Evolutionary conservation across 2,888 invertebrate species (phyloP).

Genomic region (Euclidia mi): DNA sequence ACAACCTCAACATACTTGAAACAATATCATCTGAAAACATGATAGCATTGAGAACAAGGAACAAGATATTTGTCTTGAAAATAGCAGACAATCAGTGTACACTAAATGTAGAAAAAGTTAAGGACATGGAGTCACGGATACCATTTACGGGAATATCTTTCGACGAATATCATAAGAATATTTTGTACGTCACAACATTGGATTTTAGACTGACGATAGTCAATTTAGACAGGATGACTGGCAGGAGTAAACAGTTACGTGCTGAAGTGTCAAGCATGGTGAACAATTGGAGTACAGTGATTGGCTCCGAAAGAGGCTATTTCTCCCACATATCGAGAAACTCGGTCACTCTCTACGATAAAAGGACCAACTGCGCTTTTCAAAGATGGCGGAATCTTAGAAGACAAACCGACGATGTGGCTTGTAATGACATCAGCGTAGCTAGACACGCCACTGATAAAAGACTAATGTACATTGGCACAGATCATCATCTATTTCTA

Average conservation of each 20-base stretch:
- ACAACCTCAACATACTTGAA: constrained; percentile 75
- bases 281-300: constrained; percentile 81
- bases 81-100: constrained; percentile 55
- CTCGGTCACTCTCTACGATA: constrained; percentile 79
- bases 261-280: constrained; percentile 59
- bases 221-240: constrained; percentile 78
- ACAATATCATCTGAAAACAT: constrained; percentile 73
- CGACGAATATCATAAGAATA: constrained; percentile 78
- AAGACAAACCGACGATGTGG: constrained; percentile 67
- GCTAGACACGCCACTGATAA: constrained; percentile 70
- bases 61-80: constrained; percentile 76
- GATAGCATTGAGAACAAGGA: constrained; percentile 76
- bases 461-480: constrained; percentile 73
- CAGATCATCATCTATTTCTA: constrained; percentile 78
- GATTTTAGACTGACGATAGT: constrained; percentile 76
- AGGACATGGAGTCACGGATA: constrained; percentile 71
- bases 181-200: constrained; percentile 76
- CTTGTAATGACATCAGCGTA: constrained; percentile 74
- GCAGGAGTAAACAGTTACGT: constrained; percentile 69
- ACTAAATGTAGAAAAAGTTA: constrained; percentile 68
- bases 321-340: constrained; percentile 73
- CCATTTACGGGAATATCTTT: constrained; percentile 81
- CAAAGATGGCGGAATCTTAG: constrained; percentile 67
- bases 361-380: constrained; percentile 69
- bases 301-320: constrained; percentile 71